Evolutionary conservation across 1,140 invertebrate genomes (phyloP), one percentile per base, ranked within the genome.

Genomic region (Drosophila watanabei): DNA sequence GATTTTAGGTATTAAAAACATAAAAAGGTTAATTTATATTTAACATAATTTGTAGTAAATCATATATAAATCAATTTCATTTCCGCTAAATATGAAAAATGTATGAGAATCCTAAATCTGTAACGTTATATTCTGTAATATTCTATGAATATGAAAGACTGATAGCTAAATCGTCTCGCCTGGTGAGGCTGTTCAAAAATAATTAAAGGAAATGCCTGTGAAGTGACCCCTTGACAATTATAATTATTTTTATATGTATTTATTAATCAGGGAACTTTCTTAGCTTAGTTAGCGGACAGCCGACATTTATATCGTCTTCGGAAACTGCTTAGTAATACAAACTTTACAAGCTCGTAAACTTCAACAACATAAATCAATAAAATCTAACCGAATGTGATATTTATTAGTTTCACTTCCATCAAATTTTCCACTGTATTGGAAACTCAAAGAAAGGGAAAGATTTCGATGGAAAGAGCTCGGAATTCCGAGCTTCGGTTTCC

Each of bases 371-470:
- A 24, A 56, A 39, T 56, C 14, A 39, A 56, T 56, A 16, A 56
- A 56, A 39, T n/a, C 35, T 11, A 39, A 56, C 33, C 14, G 20
- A 39, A 24, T 37, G 13, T 32, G 1, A 32, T 24, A 49, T 4
- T 9, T 30, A 49, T 49, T 16, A 35, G 9, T 58, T 28, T 14
- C 24, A 14, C 18, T 20, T 33, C 1, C n/a, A 60, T 43, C 18
- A 43, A 13, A 43, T 33, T 43, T 61, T 35, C 18, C 33, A n/a
- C 48, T 39, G 11, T 6, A 45, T 30, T 32, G 51, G n/a, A 37
- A 32, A 43, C 39, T 11, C 35, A 8, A 70, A 45, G 63, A 68
- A 70, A 70, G 35, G 46, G 59, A 66, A 68, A 20, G 39, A 43
- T 54, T 70, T 70, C 46, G 41, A 18, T 54, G 39, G 32, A 66